phyloP scores from a whole-genome alignment of 2,888 invertebrate species.

The Drosophila bunnanda region DNA sequence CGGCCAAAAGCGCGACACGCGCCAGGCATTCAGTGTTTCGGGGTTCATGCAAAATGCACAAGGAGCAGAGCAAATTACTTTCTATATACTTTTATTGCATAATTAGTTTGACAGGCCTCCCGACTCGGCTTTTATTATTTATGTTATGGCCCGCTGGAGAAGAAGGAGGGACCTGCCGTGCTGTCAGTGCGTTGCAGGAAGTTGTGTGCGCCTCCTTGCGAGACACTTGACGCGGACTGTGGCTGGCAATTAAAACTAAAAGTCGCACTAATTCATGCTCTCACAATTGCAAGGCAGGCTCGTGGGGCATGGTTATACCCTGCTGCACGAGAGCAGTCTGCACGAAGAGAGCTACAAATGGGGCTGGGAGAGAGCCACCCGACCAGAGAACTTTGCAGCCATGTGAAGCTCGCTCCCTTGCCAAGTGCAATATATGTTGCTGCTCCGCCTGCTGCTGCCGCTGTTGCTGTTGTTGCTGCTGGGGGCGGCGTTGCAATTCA shows the following conservation, averaged over 20 bases:
- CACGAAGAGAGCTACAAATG: slow-evolving; percentile 21
- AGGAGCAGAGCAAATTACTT: slow-evolving; percentile 36
- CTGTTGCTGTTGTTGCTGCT: slow-evolving; percentile 5
- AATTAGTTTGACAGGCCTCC: slow-evolving; percentile 56
- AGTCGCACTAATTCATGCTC: slow-evolving; percentile 56
- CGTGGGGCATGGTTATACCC: slow-evolving; percentile 8
- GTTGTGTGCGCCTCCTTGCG: slow-evolving; percentile 27
- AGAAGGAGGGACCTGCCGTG: neutral
- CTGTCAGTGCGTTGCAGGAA: slow-evolving; percentile 3
- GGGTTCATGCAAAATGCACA: slow-evolving; percentile 53
- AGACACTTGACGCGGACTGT: slow-evolving; percentile 29
- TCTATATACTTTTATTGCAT: slow-evolving; percentile 59
- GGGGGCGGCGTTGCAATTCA: slow-evolving; percentile 38
- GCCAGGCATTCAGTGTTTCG: slow-evolving; percentile 4
- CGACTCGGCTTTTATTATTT: slow-evolving; percentile 50
- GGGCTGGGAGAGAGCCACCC: slow-evolving; percentile 12
- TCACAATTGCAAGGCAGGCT: slow-evolving; percentile 14
- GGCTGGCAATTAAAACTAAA: slow-evolving; percentile 50
- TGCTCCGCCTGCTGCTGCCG: slow-evolving; percentile 1
- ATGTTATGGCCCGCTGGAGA: slow-evolving; percentile 17
- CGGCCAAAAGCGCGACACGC: slow-evolving; percentile 9
- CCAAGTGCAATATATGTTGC: slow-evolving; percentile 15
- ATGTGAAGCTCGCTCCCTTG: neutral
- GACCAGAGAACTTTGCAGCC: slow-evolving; percentile 24
- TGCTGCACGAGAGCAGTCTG: slow-evolving; percentile 39